Conservation (phyloP, 2,797 vertebrate species). For the Artibeus jamaicensis region DNA sequence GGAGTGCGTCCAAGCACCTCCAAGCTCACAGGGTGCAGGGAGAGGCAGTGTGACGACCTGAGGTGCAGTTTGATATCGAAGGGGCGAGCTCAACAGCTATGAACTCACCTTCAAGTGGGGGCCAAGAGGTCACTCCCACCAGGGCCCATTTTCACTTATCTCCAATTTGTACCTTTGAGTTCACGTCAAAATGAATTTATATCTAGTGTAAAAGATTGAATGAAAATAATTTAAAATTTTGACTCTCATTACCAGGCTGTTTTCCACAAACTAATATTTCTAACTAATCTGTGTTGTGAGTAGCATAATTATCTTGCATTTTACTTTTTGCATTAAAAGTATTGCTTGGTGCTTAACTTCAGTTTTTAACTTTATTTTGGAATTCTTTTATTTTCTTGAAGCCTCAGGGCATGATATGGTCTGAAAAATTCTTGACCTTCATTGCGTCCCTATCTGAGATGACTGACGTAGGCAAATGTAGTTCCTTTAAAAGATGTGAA, state of each 20-base stretch:
- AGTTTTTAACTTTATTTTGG: neutral
- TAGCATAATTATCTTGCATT: neutral
- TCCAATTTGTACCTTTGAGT: neutral
- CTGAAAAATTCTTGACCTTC: neutral
- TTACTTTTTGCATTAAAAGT: neutral
- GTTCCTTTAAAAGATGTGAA: neutral
- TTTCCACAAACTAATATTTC: neutral
- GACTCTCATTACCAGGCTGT: neutral
- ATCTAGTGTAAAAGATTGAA: neutral
- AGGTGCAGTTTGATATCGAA: neutral
- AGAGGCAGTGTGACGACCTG: neutral
- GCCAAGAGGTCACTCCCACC: neutral
- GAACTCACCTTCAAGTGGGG: neutral
- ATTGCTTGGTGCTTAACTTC: neutral
- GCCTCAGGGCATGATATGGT: neutral
- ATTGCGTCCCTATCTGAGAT: neutral
- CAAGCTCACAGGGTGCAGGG: neutral
- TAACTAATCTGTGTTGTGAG: neutral
- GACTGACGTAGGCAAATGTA: neutral
- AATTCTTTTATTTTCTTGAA: neutral
- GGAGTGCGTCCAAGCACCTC: neutral
- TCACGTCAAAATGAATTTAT: neutral
- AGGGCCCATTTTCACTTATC: neutral
- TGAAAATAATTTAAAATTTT: neutral
- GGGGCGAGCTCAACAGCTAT: neutral